Percentiles rank a stretch among this genome's conserved stretches.
phyloP scores from a whole-genome alignment of 2,113 vertebrate species.

The Poeciliopsis turrubarensis region DNA sequence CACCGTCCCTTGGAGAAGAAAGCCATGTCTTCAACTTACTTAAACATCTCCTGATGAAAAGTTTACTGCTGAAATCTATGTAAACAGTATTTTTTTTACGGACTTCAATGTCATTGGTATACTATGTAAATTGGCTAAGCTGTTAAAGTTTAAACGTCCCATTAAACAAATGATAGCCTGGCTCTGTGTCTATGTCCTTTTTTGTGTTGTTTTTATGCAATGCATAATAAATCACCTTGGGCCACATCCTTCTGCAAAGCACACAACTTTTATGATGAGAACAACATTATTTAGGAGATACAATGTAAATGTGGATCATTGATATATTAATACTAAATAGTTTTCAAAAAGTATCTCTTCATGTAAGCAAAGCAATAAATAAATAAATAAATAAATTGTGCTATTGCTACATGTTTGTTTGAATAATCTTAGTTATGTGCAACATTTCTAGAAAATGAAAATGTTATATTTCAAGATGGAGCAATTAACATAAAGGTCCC shows the following conservation, averaged over 20 bases:
- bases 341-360: not conserved
- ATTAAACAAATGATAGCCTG: constrained; percentile 18
- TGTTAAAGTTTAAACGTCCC: constrained; percentile 18
- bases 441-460: not conserved
- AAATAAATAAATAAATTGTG: too few species aligned
- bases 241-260: constrained; percentile 9
- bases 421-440: not conserved
- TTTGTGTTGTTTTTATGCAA: constrained; percentile 17
- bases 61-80: constrained; percentile 42
- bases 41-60: constrained; percentile 52
- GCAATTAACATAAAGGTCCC: not conserved
- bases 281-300: constrained; percentile 20
- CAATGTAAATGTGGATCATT: constrained; percentile 2
- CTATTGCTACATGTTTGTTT: too few species aligned
- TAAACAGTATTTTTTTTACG: not conserved
- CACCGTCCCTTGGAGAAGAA: constrained; percentile 30
- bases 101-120: constrained; percentile 21
- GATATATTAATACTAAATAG: not conserved
- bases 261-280: constrained; percentile 10
- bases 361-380: not conserved
- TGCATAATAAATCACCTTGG: constrained; percentile 7
- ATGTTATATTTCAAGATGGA: not conserved
- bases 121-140: constrained; percentile 19
- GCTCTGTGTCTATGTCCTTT: not conserved
- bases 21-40: constrained; percentile 18